Evolutionary conservation across 2,888 invertebrate species (phyloP), one percentile per base, ranked within the genome.

Genomic region (Scrobipalpa costella): DNA sequence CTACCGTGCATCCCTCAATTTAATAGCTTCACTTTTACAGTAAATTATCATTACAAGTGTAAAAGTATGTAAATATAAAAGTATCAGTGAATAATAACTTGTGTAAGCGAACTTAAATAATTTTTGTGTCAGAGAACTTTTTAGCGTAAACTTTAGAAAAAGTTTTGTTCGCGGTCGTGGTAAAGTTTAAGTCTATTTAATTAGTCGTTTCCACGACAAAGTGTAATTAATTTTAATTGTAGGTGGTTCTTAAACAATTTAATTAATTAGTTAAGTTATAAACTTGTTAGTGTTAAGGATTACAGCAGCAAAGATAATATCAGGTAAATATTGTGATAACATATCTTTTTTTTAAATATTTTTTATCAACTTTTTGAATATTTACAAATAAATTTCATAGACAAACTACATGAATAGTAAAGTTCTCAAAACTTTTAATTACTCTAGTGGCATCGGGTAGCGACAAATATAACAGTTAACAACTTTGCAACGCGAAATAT

Each of bases 281-380:
- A 8, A 8, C 8, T 17, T 15, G 44, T n/a, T 6, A 19, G 1
- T 50, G 8, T 50, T 50, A 21, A 2, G 50, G 50, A 50, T 50
- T 19, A 50, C 7, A 21, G 11, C 40, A 40, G n/a, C 40, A 21
- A 2, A 11, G 19, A 50, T n/a, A 21, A 0, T 50, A 21, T 5
- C 50, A 50, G 50, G 50, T 50, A 50, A 50, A 2, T 40, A 40
- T 17, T n/a, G n/a, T n/a, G n/a, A n/a, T n/a, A n/a, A n/a, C n/a
- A n/a, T n/a, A n/a, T n/a, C n/a, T 17, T 17, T 7, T 13, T n/a
- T 13, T 13, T 40, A 2, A 38, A 40, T 40, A 13, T 13, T 13
- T 38, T 7, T 38, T 11, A 38, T 1, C 1, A 1, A 38, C 11
- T 38, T 38, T 38, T 38, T 8, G 7, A 6, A 7, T 7, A 34